phyloP scores from a whole-genome alignment of 2,797 vertebrate genomes.

The Cichlasoma orientale region DNA sequence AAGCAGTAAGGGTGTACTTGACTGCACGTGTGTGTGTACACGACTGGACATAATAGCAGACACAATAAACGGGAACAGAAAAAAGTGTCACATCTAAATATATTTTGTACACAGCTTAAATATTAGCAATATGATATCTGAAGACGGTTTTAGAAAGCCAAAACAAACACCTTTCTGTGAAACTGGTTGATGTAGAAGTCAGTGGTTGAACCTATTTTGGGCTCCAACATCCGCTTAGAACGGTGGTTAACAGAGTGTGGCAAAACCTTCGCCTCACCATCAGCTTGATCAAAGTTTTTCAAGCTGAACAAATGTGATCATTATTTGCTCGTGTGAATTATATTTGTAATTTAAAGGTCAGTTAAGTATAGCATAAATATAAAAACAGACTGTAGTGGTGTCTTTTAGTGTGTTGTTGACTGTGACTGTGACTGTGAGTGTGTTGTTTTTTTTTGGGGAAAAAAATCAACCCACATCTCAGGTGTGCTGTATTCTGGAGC shows the following conservation, averaged over 20 bases:
- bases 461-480: conserved; percentile 87
- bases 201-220: neutral
- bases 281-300: neutral
- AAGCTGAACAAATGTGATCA: neutral
- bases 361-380: neutral
- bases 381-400: too few relatives aligned
- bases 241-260: neutral
- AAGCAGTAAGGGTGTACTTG: neutral
- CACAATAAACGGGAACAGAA: too few relatives aligned
- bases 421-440: too few relatives aligned
- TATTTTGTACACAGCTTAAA: neutral
- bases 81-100: neutral
- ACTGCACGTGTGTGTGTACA: neutral
- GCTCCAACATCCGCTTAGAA: neutral
- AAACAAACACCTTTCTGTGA: neutral
- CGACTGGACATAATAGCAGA: neutral
- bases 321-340: neutral
- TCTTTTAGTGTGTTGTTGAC: too few relatives aligned
- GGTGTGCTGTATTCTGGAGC: conserved; percentile 90
- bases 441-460: too few relatives aligned
- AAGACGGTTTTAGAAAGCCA: neutral
- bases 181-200: neutral
- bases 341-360: neutral
- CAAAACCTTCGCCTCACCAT: neutral
- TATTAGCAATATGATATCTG: neutral